Conservation (phyloP, 2,113 vertebrate genomes). For the Callocephalon fimbriatum region DNA sequence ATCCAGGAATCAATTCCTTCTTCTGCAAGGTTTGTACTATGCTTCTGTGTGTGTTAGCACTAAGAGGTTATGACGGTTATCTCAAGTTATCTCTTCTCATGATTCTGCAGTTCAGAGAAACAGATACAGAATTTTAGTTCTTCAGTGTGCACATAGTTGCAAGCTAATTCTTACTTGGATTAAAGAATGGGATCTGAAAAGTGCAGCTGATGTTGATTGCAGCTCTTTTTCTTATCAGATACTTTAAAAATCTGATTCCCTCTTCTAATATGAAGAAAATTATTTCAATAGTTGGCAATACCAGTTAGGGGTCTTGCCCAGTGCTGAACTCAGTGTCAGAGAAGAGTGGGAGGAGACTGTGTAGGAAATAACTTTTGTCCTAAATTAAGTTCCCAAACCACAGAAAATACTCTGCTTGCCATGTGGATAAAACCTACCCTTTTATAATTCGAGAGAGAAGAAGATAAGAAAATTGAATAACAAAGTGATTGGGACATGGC, state of each 20-base stretch:
- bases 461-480: not conserved
- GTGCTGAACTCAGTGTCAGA: not conserved
- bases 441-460: not conserved
- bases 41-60: not conserved
- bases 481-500: fast-evolving
- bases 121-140: not conserved
- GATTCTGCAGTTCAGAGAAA: not conserved
- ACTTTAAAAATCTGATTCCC: not conserved
- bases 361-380: not conserved
- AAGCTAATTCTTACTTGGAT: not conserved
- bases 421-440: not conserved
- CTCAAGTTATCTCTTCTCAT: not conserved
- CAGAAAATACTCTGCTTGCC: not conserved
- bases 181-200: not conserved
- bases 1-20: not conserved
- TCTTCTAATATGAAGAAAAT: not conserved
- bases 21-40: not conserved
- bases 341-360: not conserved
- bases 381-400: not conserved
- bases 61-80: not conserved
- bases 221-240: not conserved
- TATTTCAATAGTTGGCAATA: not conserved
- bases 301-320: not conserved
- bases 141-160: not conserved
- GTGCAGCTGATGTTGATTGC: not conserved